Evolutionary conservation across 1,140 invertebrate genomes (phyloP), one percentile per base, ranked within the genome.

Genomic region (Drosophila leontia): DNA sequence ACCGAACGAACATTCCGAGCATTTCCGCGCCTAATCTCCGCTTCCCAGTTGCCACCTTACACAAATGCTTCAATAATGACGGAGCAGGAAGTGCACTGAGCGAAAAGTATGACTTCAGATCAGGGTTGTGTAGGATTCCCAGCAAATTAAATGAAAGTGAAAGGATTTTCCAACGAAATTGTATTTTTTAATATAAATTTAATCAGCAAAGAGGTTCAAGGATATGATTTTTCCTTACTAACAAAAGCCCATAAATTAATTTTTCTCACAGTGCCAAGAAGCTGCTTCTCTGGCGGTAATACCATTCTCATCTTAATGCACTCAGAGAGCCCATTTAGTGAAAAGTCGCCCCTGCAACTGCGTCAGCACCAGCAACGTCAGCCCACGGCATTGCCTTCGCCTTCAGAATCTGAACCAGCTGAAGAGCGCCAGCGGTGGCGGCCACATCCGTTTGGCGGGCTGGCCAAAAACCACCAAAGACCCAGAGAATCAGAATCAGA

Each of bases 301-400:
- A 69, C 78, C 80, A 80, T 81, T 88, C 83, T 88, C 85, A 78
- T 88, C 80, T 75, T 88, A 88, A 88, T 88, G 84, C 85, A 80
- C 85, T 84, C 78, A 68, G 63, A 83, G 79, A 83, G 76, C 78
- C 80, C 83, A 88, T 80, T 88, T 80, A 88, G 84, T 80, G 80
- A 80, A 83, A 87, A 68, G 80, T 90, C 50, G 56, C 50, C 35
- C 42, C n/a, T 58, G 68, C 84, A 83, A 68, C 80, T 80, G 85
- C 84, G 72, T 75, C 81, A 59, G 76, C 71, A 29, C 26, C 26
- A 75, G 17, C 70, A 62, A 72, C 62, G 81, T 71, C 81, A 69
- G 51, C 77, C 17, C 45, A 23, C 19, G 45, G 12, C 45, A 26
- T 19, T 17, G 75, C 56, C 80, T 13, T 45, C 60, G 9, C 48